Evolutionary conservation across 2,797 vertebrate species (phyloP), one percentile per base, ranked within the genome.

Genomic region (Scyliorhinus canicula): DNA sequence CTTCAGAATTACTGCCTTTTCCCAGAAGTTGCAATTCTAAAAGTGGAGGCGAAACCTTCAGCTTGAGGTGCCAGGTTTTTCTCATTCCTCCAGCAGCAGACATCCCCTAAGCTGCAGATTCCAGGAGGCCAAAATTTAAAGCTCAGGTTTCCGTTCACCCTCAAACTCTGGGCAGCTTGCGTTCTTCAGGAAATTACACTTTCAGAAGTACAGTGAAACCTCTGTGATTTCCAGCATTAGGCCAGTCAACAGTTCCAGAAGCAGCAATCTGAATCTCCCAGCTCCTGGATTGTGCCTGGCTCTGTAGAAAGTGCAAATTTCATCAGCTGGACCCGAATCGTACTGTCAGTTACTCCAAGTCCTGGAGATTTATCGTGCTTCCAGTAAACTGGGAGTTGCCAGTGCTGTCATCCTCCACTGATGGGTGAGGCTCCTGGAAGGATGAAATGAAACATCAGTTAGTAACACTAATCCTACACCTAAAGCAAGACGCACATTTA

Each of bases 361-460:
- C 99, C 97, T 98, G 98, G 11, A 99, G 97, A 96, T 99, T 99
- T 97, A 99, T 98, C 96, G 98, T 99, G 97, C 98, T 99, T 97
- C 98, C 98, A 90, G 98, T 98, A 96, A 98, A 98, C 96, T 98
- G 98, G 4, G 97, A 97, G 95, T 98, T 98, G 96, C 98, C 98
- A 0, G 98, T 98, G 93, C 97, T 97, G 95, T 98, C 98, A 0
- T 98, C 98, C 96, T 98, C 98, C 0, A 98, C 96, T 95, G 98
- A 97, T 93, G 98, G 98, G 9, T 98, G 97, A 21, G 98, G 98
- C 31, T 99, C 99, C 99, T 99, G 97, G 95, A 95, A 95, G 96
- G 28, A 74, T 44, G 7, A 65, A 74, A 52, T 35, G 14, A 55
- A 52, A 50, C 85, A 88, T 88, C 28, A n/a, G 55, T 82, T 47